phyloP scores from a whole-genome alignment of 2,888 invertebrate genomes.

The Onchidella celtica region DNA sequence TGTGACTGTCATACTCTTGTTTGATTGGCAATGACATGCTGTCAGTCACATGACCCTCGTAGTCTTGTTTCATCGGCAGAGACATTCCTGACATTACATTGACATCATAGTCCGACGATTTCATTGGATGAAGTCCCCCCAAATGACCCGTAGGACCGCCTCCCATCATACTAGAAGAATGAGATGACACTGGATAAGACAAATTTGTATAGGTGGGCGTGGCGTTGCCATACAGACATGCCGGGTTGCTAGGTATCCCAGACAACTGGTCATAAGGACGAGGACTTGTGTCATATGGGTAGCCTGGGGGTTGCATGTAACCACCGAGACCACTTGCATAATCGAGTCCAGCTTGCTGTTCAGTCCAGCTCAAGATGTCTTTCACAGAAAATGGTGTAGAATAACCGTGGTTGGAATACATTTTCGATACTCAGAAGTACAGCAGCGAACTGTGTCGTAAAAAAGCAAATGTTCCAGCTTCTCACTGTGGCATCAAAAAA shows the following conservation, averaged over 20 bases:
- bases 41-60: conserved; percentile 42
- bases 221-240: conserved; percentile 49
- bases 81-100: conserved; percentile 42
- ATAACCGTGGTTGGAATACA: conserved; percentile 47
- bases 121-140: conserved; percentile 21
- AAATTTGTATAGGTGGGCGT: conserved; percentile 47
- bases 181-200: conserved; percentile 30
- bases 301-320: conserved; percentile 43
- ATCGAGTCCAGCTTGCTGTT: conserved; percentile 41
- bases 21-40: conserved; percentile 39
- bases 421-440: conserved; percentile 9
- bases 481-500: too few species aligned
- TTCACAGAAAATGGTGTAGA: conserved; percentile 51
- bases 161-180: conserved; percentile 35
- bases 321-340: conserved; percentile 21
- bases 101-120: conserved; percentile 46
- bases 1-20: conserved; percentile 49
- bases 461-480: background rate
- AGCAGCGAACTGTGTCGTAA: background rate
- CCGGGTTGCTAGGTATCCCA: conserved; percentile 45
- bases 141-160: conserved; percentile 14
- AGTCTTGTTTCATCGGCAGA: conserved; percentile 37
- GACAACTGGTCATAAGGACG: conserved; percentile 39
- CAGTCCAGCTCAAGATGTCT: conserved; percentile 51
- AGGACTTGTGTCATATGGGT: conserved; percentile 47